Evolutionary conservation across 2,797 vertebrate species (phyloP), one percentile per base, ranked within the genome.

Genomic region (Pseudotriccus pelzelni): DNA sequence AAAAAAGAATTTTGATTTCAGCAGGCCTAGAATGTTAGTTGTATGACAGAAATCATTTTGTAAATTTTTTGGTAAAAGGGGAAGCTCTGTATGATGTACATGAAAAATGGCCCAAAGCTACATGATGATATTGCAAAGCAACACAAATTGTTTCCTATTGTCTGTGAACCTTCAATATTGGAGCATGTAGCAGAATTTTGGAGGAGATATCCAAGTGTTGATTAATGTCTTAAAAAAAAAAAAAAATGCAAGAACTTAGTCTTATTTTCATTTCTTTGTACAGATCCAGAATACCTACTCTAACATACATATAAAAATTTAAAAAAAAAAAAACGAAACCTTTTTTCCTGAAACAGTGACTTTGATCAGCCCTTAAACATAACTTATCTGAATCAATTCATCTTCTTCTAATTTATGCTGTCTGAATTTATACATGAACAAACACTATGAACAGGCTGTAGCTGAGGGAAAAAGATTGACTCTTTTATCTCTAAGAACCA

Each of bases 1-100:
- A 44, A 39, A 43, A 27, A 32, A 24, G 0, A 0, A 4, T 34
- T 66, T 64, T 75, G 4, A 4, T 73, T 73, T 87, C 36, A 68
- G 55, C 44, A 76, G 86, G 12, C 9, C 30, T 47, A 43, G 37
- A 21, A 62, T 68, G n/a, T 23, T 58, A 14, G 28, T n/a, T 73
- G 6, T 58, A 17, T 58, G 43, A 56, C 10, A 68, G 85, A 80
- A 85, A 43, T 63, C 16, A 6, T 66, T 63, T 47, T 34, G 20
- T 25, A 84, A 21, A 8, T 44, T 50, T 84, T 84, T 70, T 73
- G 6, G 50, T 66, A 17, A n/a, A 44, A 74, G 70, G 52, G 16
- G 63, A 62, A 87, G 4, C 18, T 52, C 12, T 0, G 0, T 37
- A 30, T 67, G 36, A 66, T 19, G 10, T 22, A 17, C 17, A 43